A percentile compares a stretch with the other conserved stretches of the same genome.
These are phyloP conservation scores for Carposina sasakii DNA, from an alignment of 1,140 invertebrate species.

Conservation along the genomic window DNA sequence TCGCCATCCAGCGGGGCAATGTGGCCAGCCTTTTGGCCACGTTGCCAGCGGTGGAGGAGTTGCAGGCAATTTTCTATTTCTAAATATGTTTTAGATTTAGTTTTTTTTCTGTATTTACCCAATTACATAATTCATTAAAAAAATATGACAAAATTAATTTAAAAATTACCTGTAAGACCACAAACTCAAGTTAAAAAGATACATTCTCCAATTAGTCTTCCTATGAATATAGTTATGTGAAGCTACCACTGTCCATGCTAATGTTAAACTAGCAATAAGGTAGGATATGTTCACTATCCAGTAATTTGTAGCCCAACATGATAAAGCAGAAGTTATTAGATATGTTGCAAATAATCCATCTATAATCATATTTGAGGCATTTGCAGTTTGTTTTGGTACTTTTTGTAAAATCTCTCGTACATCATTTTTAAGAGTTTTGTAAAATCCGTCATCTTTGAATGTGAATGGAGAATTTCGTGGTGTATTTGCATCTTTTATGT, in stretches of 20 bases:
- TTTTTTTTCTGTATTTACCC: too few species aligned
- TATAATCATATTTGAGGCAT: conserved; percentile 33
- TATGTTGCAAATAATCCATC: conserved; percentile 43
- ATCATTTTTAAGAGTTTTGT: conserved; percentile 76
- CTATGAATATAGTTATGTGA: conserved; percentile 89
- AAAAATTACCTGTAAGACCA: conserved; percentile 75
- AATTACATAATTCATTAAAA: too few species aligned
- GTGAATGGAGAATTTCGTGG: conserved; percentile 78
- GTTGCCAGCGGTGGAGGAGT: too few species aligned
- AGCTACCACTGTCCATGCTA: conserved; percentile 74
- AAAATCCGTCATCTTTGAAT: conserved; percentile 81
- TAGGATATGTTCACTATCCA: conserved; percentile 38
- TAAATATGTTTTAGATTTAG: too few species aligned
- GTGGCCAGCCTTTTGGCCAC: too few species aligned
- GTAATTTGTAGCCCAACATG: conserved; percentile 39
- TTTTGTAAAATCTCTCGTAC: conserved; percentile 70
- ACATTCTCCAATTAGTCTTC: conserved; percentile 86
- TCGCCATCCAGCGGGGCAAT: too few species aligned
- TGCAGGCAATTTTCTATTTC: too few species aligned
- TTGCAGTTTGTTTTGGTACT: conserved; percentile 37
- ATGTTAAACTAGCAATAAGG: conserved; percentile 52
- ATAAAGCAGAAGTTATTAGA: conserved; percentile 33
- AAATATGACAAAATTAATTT: not conserved
- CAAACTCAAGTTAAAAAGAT: conserved; percentile 81
- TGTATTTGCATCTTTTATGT: conserved; percentile 68